Evolutionary conservation across 2,113 vertebrate species (phyloP).

Genomic region (Sialia sialis): DNA sequence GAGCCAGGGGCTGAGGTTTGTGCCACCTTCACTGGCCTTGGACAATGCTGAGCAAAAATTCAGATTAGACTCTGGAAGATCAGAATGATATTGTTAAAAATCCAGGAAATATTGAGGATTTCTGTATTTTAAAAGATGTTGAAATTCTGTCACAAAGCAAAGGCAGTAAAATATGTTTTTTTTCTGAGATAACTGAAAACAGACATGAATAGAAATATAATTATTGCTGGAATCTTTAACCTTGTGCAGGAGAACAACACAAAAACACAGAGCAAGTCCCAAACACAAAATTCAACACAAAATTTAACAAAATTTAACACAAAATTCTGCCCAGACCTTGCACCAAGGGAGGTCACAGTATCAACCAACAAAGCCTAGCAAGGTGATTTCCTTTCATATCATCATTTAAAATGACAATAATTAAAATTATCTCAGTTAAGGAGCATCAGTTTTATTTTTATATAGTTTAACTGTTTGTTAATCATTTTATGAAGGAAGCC

Average conservation of each 20-base stretch:
- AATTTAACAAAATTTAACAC: neutral
- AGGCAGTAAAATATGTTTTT: neutral
- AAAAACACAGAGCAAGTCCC: neutral
- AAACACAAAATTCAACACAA: neutral
- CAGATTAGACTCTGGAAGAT: neutral
- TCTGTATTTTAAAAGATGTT: neutral
- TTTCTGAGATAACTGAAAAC: neutral
- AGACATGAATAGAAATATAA: neutral
- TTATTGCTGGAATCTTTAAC: neutral
- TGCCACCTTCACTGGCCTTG: accelerated
- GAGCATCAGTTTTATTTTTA: neutral
- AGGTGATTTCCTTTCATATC: neutral
- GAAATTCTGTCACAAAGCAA: neutral
- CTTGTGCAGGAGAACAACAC: neutral
- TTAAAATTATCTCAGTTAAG: neutral
- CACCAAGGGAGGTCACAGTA: neutral
- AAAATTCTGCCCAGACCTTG: neutral
- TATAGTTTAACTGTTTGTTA: neutral
- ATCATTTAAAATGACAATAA: neutral
- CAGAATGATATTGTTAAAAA: neutral
- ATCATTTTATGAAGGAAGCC: neutral
- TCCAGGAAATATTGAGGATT: neutral
- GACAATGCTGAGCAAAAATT: neutral
- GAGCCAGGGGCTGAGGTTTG: neutral
- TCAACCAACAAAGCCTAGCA: neutral